Base-by-base conservation (phyloP, 1,140 invertebrate genomes). In the Drosophila virilis region DNA sequence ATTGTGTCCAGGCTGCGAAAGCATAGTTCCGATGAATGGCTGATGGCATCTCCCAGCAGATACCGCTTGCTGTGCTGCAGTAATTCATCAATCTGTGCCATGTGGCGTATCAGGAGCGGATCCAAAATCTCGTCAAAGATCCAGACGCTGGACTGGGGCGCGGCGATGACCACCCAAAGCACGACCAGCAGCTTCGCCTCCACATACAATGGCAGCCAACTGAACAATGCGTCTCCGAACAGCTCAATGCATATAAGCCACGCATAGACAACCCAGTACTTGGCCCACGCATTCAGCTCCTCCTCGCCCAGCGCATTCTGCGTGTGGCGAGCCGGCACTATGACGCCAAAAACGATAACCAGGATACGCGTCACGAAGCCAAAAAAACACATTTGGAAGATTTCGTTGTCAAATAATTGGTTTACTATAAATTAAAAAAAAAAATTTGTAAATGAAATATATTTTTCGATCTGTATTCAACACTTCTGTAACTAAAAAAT, bases 231-330 rank as follows among this genome's bases (percentile, higher is more conserved):
- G 7, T 88, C 83, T 5, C 48, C 33, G 6, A 88, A 0, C 22
- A 80, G 4, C 65, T 88, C 79, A 6, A 77, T 0, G 46, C n/a
- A 48, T 38, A 84, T 43, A 2, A 88, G 55, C 2, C 59, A 65
- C 1, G 69, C 80, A 32, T 89, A 84, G 40, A 84, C 60, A 7
- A 80, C 66, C 83, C 83, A 88, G 38, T 88, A 88, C 37, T 88
- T 88, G 43, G 66, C 51, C 83, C 83, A 88, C 15, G 51, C 9
- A 7, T 17, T 42, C 13, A 83, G 43, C 1, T 64, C 59, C 3
- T 74, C 38, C 2, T 52, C 37, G 43, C 50, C 45, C 6, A 88
- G 46, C 0, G 80, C 69, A 35, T 50, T 58, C 32, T 74, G 73
- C 38, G 83, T 88, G 37, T 62, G 12, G n/a, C 71, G 81, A 0